A percentile compares a stretch with the other conserved stretches of the same genome.
phyloP scores from a whole-genome alignment of 64 coral and sea anemone genomes.

The Pachyseris speciosa region DNA sequence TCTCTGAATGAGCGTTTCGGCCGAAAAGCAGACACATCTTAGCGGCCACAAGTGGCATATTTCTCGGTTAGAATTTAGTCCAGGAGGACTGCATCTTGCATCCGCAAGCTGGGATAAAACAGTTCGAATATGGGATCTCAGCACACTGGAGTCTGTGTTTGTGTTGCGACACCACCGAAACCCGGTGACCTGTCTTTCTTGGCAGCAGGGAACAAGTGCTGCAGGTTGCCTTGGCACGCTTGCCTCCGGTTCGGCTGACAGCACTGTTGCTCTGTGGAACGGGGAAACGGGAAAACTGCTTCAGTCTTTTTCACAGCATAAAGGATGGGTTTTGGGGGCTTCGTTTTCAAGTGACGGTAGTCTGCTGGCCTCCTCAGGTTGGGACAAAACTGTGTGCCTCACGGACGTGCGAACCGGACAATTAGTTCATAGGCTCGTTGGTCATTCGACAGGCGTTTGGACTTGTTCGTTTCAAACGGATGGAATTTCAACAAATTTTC shows the following conservation, averaged over 20 bases:
- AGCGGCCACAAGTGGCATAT: conserved; percentile 91
- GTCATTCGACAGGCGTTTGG: conserved; percentile 91
- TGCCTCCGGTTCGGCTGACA: conserved; percentile 83
- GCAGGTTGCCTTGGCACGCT: conserved; percentile 57
- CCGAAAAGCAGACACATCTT: conserved; percentile 80
- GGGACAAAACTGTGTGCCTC: conserved; percentile 77
- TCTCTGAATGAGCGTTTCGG: conserved; percentile 70
- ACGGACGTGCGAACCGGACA: conserved; percentile 71
- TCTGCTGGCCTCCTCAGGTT: conserved; percentile 71
- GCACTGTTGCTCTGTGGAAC: conserved; percentile 81
- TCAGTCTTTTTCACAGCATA: conserved; percentile 64
- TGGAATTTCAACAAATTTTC: conserved; percentile 13
- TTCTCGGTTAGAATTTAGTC: conserved; percentile 85
- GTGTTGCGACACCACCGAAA: conserved; percentile 58
- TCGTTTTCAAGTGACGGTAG: conserved; percentile 66
- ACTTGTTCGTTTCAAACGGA: conserved; percentile 78
- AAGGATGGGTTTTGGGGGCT: conserved; percentile 85
- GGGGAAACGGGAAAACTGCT: conserved; percentile 60
- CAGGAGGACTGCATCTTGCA: conserved; percentile 78
- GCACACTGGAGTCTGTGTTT: conserved; percentile 76
- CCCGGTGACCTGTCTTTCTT: conserved; percentile 76
- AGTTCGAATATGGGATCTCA: conserved; percentile 85
- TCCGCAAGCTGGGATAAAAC: conserved; percentile 89
- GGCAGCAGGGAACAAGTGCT: conserved; percentile 19
- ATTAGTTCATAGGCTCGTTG: conserved; percentile 17